Conservation (phyloP, 2,888 invertebrate species). For the Danaus chrysippus region DNA sequence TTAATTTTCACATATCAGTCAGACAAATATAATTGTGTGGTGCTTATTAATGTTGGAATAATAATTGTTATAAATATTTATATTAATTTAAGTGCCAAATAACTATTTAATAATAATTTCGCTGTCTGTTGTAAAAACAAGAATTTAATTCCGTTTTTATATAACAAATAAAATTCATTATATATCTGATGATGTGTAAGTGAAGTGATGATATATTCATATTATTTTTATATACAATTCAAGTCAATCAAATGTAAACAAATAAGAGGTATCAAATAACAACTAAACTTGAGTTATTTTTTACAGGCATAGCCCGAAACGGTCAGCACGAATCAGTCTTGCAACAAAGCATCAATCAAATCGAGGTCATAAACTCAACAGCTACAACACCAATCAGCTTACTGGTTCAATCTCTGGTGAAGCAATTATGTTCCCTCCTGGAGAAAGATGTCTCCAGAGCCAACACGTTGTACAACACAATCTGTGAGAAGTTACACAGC, state of each 20-base stretch:
- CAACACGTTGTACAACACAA: constrained; percentile 80
- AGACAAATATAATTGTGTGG: too few relatives aligned
- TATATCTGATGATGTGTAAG: background rate
- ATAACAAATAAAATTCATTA: background rate
- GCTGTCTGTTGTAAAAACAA: too few relatives aligned
- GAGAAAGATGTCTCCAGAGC: constrained; percentile 80
- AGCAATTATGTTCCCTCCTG: constrained; percentile 82
- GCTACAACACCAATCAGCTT: constrained; percentile 82
- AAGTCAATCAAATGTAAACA: too few relatives aligned
- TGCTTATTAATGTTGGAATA: too few relatives aligned
- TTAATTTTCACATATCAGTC: too few relatives aligned
- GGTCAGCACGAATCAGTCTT: constrained; percentile 56
- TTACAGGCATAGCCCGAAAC: constrained; percentile 58
- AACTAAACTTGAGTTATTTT: constrained; percentile 1
- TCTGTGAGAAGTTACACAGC: constrained; percentile 83
- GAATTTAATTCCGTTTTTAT: background rate
- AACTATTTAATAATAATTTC: too few relatives aligned
- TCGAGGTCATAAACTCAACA: constrained; percentile 59
- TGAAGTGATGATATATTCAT: background rate
- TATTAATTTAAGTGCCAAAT: too few relatives aligned
- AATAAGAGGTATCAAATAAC: too few relatives aligned
- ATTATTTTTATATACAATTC: constrained; percentile 9
- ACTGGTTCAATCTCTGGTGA: constrained; percentile 84
- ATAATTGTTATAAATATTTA: too few relatives aligned
- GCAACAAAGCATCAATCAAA: constrained; percentile 58